Evolutionary conservation across 2,797 vertebrate genomes (phyloP), one percentile per base, ranked within the genome.

Genomic region (Crenichthys baileyi): DNA sequence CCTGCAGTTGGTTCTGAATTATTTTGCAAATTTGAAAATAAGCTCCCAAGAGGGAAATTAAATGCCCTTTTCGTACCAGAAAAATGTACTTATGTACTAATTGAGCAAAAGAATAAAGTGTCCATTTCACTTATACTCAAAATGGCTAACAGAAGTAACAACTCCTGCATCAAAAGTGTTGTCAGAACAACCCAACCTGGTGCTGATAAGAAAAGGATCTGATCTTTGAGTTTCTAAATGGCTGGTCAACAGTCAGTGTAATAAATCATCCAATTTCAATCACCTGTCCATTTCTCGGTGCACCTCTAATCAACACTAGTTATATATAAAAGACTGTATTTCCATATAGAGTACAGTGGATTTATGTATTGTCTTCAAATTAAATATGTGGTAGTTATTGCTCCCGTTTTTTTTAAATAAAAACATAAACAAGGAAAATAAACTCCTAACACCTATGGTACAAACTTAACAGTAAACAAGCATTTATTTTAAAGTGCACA

Each of bases 401-500:
- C 41, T 41, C 4, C 22, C 53, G 75, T 9, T 55, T 75, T 53
- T 61, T 79, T 8, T 76, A 56, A 24, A 24, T 24, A 11, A 18
- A 24, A 22, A 15, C 53, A 22, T 12, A 20, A 36, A 7, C 29
- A 39, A 53, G 5, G 5, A 39, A 24, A 51, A n/a, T 11, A 56
- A 73, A 73, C 50, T 39, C 63, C 20, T 5, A 12, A 65, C 36
- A 36, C 22, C 36, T 68, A 4, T n/a, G 22, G 46, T 67, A 74
- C 26, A 60, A 61, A 60, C 36, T 26, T 68, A 61, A 63, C n/a
- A 75, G 61, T 79, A 56, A 82, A 81, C 15, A 78, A 9, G 5
- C 1, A 79, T 92, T 92, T 87, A 90, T 90, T 90, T 76, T 79
- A 90, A 90, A 91, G 31, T 70, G 60, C 51, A 88, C 55, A 72